Evolutionary conservation across 2,113 vertebrate genomes (phyloP).

Genomic region (Collichthys lucidus): DNA sequence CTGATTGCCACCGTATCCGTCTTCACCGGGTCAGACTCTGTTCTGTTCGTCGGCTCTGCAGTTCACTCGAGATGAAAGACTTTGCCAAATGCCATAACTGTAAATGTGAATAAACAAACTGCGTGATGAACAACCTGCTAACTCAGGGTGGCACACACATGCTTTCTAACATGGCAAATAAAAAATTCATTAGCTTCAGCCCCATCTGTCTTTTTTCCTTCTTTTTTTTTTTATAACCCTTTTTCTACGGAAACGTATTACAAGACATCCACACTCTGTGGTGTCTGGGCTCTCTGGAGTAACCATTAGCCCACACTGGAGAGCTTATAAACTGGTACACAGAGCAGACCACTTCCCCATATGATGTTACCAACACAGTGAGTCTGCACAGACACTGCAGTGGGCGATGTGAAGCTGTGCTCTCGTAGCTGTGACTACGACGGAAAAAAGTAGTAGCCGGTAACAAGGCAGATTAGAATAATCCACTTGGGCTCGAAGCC

Average conservation of each 20-base stretch:
- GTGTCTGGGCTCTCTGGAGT: slow-evolving; percentile 37
- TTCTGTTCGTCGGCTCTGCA: slow-evolving; percentile 18
- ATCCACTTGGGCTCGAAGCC: slow-evolving; percentile 50
- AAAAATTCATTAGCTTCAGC: slow-evolving; percentile 46
- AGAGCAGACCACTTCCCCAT: slow-evolving; percentile 39
- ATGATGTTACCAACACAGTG: slow-evolving; percentile 30
- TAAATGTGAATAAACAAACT: slow-evolving; percentile 33
- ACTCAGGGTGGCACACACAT: slow-evolving; percentile 33
- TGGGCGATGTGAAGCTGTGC: slow-evolving; percentile 30
- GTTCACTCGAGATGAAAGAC: neutral
- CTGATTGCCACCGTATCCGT: neutral
- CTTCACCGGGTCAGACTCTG: neutral
- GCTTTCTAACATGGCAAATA: slow-evolving; percentile 46
- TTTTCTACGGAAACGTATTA: slow-evolving; percentile 38
- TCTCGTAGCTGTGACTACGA: slow-evolving; percentile 32
- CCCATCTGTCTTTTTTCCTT: slow-evolving; percentile 43
- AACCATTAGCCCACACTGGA: slow-evolving; percentile 33
- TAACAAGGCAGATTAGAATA: slow-evolving; percentile 66
- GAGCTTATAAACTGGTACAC: slow-evolving; percentile 27
- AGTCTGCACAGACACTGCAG: slow-evolving; percentile 10
- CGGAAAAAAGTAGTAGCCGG: slow-evolving; percentile 40
- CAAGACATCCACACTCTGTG: slow-evolving; percentile 34
- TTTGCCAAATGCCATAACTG: slow-evolving; percentile 10
- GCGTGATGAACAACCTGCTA: slow-evolving; percentile 27
- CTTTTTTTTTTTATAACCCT: slow-evolving; percentile 20